A percentile compares a stretch with the other conserved stretches of the same genome.
Evolutionary conservation across 1,140 invertebrate genomes (phyloP).

Genomic region (Conus ventricosus): DNA sequence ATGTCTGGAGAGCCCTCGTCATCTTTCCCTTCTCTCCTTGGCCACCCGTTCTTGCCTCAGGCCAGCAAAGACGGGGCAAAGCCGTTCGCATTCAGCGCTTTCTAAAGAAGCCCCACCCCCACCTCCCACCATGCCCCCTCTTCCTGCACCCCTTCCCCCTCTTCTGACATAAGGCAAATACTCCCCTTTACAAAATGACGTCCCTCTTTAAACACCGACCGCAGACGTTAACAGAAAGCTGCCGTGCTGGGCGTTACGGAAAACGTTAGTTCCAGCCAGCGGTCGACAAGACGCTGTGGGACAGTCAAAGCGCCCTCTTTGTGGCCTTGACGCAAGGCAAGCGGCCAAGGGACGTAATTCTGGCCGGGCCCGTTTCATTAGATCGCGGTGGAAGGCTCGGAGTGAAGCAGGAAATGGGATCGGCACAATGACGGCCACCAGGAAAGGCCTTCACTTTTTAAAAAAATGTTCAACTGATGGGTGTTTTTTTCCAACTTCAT

Average conservation of each 20-base stretch:
- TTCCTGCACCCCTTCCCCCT: too few species aligned
- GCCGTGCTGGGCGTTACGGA: background rate
- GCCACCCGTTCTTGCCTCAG: too few species aligned
- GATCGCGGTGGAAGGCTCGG: background rate
- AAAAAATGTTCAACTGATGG: too few species aligned
- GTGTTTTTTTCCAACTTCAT: too few species aligned
- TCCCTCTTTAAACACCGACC: conserved; percentile 22
- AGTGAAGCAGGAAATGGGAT: conserved; percentile 24
- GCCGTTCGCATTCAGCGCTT: too few species aligned
- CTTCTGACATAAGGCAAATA: conserved; percentile 17
- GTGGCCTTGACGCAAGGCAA: too few species aligned
- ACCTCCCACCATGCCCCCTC: too few species aligned
- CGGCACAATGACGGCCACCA: background rate
- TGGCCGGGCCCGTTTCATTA: background rate
- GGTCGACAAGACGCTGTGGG: conserved; percentile 5
- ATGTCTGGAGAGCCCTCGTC: background rate
- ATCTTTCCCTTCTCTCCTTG: background rate
- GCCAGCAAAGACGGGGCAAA: too few species aligned
- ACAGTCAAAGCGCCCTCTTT: background rate
- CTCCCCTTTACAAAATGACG: conserved; percentile 32
- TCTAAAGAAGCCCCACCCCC: too few species aligned
- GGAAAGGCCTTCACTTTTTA: background rate
- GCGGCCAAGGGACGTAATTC: too few species aligned
- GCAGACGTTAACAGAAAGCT: background rate
- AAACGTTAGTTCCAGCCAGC: conserved; percentile 29